phyloP scores from a whole-genome alignment of 2,888 invertebrate species.

The Halocaridina rubra region DNA sequence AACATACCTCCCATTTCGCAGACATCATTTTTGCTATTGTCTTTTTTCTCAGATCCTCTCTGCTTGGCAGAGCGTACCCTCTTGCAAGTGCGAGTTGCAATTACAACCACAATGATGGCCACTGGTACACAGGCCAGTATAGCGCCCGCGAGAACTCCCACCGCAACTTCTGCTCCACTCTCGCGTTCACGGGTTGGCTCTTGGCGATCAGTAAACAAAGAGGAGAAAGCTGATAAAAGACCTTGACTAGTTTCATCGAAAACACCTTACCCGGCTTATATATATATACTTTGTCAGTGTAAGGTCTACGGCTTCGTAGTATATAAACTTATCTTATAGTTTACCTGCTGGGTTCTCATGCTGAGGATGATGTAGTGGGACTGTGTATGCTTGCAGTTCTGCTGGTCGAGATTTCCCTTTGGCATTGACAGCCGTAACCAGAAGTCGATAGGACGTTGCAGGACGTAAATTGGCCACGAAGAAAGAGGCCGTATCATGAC shows the following conservation, averaged over 20 bases:
- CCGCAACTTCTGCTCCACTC: slow-evolving; percentile 38
- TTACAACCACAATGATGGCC: slow-evolving; percentile 27
- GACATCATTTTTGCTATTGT: slow-evolving; percentile 25
- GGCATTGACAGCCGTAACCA: slow-evolving; percentile 39
- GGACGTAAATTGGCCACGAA: slow-evolving; percentile 52
- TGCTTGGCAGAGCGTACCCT: slow-evolving; percentile 31
- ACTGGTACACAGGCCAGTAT: slow-evolving; percentile 50
- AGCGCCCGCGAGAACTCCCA: slow-evolving; percentile 55
- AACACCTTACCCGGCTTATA: neutral
- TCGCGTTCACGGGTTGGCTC: slow-evolving; percentile 55
- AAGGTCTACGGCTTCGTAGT: neutral
- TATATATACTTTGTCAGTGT: neutral
- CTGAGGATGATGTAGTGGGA: slow-evolving; percentile 48
- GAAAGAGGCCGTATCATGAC: slow-evolving; percentile 32
- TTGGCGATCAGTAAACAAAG: neutral
- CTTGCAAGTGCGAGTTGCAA: slow-evolving; percentile 40
- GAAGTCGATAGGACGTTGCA: slow-evolving; percentile 43
- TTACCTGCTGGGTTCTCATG: slow-evolving; percentile 52
- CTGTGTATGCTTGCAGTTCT: slow-evolving; percentile 42
- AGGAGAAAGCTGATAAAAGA: neutral
- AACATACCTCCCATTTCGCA: neutral
- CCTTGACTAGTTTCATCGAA: neutral
- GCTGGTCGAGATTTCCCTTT: slow-evolving; percentile 47
- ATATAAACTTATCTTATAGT: neutral
- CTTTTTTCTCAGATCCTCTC: neutral